Evolutionary conservation across 2,797 vertebrate genomes (phyloP), one percentile per base, ranked within the genome.

Genomic region (Bovichtus diacanthus): DNA sequence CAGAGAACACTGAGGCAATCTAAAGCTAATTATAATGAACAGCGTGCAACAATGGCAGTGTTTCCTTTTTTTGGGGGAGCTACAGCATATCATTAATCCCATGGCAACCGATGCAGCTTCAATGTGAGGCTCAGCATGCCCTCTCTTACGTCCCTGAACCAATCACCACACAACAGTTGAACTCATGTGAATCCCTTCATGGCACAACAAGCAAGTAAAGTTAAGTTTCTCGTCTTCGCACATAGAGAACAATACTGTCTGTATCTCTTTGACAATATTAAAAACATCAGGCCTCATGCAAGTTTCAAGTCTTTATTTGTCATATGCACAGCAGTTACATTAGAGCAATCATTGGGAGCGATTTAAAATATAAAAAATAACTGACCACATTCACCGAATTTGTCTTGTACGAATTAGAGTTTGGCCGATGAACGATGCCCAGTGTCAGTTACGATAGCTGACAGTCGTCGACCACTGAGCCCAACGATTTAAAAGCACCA

Each of bases 1-100:
- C 68, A 19, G 85, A 84, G 87, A 80, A 80, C 38, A 70, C 36
- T 80, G 81, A 89, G 78, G 82, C 82, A 90, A 87, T 88, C 73
- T 85, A 82, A 87, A 92, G 86, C 85, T 92, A 91, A 92, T 94
- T 93, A 93, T 88, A 88, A 93, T 83, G 74, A 94, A 87, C 90
- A 90, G 91, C 86, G 60, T 91, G 68, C 85, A 81, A 86, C 85
- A 84, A 88, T 87, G 74, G 80, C 81, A 70, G 69, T 81, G 67
- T 67, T 66, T 53, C 66, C 59, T 49, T 56, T 56, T 15, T 75
- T 66, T 46, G 16, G 3, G 19, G 5, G 23, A 31, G 51, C 76
- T 64, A 58, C 71, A 84, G 72, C 23, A 54, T 92, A 84, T 92
- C 87, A 93, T 95, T 94, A 92, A 93, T 90, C 59, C 84, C 91